Conservation (phyloP, 2,797 vertebrate genomes). For the Lutjanus argentimaculatus region DNA sequence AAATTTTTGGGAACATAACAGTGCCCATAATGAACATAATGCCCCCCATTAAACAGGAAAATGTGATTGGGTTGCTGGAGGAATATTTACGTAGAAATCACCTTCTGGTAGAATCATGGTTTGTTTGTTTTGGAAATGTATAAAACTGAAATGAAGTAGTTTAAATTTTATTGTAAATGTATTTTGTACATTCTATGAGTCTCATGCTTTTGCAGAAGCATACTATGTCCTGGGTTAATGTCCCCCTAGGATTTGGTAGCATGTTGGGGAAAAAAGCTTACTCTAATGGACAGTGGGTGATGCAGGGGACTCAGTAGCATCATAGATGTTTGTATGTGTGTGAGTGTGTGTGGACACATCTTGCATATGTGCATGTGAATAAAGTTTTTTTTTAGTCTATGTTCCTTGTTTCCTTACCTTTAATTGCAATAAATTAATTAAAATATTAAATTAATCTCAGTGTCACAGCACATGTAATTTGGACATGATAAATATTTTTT, state of each 20-base stretch:
- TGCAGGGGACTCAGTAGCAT: conserved; percentile 68
- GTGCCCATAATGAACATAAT: too few relatives aligned
- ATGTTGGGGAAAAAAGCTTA: conserved; percentile 51
- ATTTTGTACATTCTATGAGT: too few relatives aligned
- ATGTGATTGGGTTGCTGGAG: too few relatives aligned
- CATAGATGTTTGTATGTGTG: conserved; percentile 23
- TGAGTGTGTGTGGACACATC: conserved; percentile 14
- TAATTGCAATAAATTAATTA: neutral
- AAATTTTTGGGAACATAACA: too few relatives aligned
- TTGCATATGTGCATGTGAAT: conserved; percentile 1
- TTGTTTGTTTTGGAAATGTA: too few relatives aligned
- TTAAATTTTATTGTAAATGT: too few relatives aligned
- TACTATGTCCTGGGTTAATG: too few relatives aligned
- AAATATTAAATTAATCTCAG: neutral
- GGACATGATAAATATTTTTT: neutral
- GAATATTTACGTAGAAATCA: too few relatives aligned
- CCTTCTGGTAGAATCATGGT: too few relatives aligned
- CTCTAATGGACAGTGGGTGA: conserved; percentile 75
- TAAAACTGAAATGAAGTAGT: too few relatives aligned
- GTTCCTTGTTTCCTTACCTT: neutral
- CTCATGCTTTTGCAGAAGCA: too few relatives aligned
- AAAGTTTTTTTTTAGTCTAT: neutral
- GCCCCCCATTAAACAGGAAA: too few relatives aligned
- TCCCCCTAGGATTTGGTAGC: conserved; percentile 61
- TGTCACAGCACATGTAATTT: neutral